Evolutionary conservation across 2,113 vertebrate species (phyloP).

Genomic region (Stigmatopora argus): DNA sequence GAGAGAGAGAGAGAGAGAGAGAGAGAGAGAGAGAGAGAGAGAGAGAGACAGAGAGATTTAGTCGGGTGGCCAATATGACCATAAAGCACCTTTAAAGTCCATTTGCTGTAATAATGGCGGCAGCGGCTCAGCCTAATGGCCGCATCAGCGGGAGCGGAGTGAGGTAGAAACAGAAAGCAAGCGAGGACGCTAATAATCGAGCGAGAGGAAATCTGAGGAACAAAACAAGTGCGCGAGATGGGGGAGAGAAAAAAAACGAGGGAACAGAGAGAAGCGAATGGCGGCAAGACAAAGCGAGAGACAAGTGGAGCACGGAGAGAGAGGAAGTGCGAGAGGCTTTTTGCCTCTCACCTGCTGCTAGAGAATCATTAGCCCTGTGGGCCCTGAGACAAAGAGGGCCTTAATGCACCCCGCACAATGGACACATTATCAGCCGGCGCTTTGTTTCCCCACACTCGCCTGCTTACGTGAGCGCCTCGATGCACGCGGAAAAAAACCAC

Average conservation of each 20-base stretch:
- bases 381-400: slow-evolving; percentile 85
- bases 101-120: slow-evolving; percentile 90
- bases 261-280: slow-evolving; percentile 39
- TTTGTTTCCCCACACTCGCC: slow-evolving; percentile 77
- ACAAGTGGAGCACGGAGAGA: slow-evolving; percentile 44
- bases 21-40: slow-evolving; percentile 60
- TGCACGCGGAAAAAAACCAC: slow-evolving; percentile 21
- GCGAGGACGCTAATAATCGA: slow-evolving; percentile 62
- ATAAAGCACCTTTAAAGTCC: slow-evolving; percentile 91
- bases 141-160: slow-evolving; percentile 80
- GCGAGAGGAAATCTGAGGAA: slow-evolving; percentile 58
- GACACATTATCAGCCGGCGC: slow-evolving; percentile 81
- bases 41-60: slow-evolving; percentile 71
- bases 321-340: slow-evolving; percentile 61
- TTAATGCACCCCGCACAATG: slow-evolving; percentile 92
- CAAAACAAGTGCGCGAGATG: slow-evolving; percentile 57
- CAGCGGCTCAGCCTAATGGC: slow-evolving; percentile 83
- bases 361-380: slow-evolving; percentile 95
- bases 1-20: slow-evolving; percentile 62
- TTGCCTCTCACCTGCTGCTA: slow-evolving; percentile 94
- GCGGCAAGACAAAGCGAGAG: slow-evolving; percentile 51
- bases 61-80: slow-evolving; percentile 82
- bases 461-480: slow-evolving; percentile 10
- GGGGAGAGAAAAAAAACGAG: background rate
- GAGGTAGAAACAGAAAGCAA: slow-evolving; percentile 75